Base-by-base conservation (phyloP, 2,113 vertebrate species). In the Halichoeres trimaculatus region DNA sequence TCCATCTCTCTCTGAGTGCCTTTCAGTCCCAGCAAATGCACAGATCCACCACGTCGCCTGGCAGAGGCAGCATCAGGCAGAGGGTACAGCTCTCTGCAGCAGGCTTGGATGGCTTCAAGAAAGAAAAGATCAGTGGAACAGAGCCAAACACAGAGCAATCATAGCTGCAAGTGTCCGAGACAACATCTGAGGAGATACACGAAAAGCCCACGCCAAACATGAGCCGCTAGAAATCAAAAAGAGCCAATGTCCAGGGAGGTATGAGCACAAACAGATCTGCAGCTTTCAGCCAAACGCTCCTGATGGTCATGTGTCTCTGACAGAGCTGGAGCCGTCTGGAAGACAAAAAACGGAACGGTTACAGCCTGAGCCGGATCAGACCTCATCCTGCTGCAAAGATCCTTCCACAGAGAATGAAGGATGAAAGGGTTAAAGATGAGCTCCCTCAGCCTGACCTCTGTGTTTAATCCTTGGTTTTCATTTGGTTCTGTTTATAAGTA, bases 401-500 rank as follows among this genome's bases (percentile, higher is more conserved):
- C n/a, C n/a, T n/a, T n/a, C n/a, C n/a, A n/a, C n/a, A n/a, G n/a
- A n/a, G n/a, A n/a, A n/a, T n/a, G 55, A 61, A 80, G 56, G 22
- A 34, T 34, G 38, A 20, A 45, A 35, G 47, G 53, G 36, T 56
- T 67, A 78, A 70, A 75, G 65, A 75, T 74, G 51, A 55, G 65
- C 70, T 84, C 63, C 62, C 35, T 67, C 76, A 50, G 68, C 67
- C 35, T 80, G 54, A n/a, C n/a, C n/a, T n/a, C n/a, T n/a, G n/a
- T n/a, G n/a, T n/a, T n/a, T n/a, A n/a, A n/a, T 81, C 81, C 45
- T 30, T 17, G 40, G 16, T 48, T 40, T 73, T 68, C 41, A 73
- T 71, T 60, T 41, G 55, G 35, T 70, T 78, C 59, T 61, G 69
- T 77, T 22, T 55, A 45, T 17, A 34, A 52, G 67, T 76, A 68